phyloP scores from a whole-genome alignment of 2,888 invertebrate species.

The Lapara coniferarum region DNA sequence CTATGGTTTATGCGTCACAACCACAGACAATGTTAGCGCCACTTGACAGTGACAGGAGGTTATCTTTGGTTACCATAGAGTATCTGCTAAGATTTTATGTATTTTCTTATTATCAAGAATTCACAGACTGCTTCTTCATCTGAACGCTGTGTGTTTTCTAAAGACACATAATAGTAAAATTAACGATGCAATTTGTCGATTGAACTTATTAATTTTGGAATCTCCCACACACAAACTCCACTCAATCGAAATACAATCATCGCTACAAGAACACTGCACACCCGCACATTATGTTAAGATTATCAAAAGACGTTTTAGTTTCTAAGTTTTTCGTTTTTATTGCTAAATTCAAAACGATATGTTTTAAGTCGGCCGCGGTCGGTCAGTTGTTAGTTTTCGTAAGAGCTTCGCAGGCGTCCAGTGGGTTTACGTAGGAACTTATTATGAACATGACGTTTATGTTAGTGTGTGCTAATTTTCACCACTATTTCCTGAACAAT shows the following conservation, averaged over 20 bases:
- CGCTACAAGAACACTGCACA: slow-evolving; percentile 19
- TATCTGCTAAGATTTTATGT: no score
- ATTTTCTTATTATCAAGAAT: no score
- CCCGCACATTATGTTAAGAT: slow-evolving; percentile 22
- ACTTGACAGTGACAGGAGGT: no score
- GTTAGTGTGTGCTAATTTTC: background rate
- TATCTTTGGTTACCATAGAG: no score
- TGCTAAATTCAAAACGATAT: slow-evolving; percentile 20
- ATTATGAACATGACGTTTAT: slow-evolving; percentile 1
- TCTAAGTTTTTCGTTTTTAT: slow-evolving; percentile 31
- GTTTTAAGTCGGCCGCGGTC: slow-evolving; percentile 9
- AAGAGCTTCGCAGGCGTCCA: slow-evolving; percentile 18
- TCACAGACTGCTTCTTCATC: no score
- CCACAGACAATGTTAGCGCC: no score
- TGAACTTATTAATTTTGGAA: background rate
- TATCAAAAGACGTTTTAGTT: slow-evolving; percentile 31
- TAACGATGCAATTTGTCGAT: background rate
- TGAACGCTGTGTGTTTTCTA: no score
- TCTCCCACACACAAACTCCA: no score
- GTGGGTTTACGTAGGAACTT: slow-evolving; percentile 17
- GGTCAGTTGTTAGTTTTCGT: slow-evolving; percentile 22
- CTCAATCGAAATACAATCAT: background rate
- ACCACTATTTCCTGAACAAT: no score
- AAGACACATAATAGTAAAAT: no score
- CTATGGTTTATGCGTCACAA: no score